phyloP scores from a whole-genome alignment of 1,140 invertebrate genomes.

The Pantala flavescens region DNA sequence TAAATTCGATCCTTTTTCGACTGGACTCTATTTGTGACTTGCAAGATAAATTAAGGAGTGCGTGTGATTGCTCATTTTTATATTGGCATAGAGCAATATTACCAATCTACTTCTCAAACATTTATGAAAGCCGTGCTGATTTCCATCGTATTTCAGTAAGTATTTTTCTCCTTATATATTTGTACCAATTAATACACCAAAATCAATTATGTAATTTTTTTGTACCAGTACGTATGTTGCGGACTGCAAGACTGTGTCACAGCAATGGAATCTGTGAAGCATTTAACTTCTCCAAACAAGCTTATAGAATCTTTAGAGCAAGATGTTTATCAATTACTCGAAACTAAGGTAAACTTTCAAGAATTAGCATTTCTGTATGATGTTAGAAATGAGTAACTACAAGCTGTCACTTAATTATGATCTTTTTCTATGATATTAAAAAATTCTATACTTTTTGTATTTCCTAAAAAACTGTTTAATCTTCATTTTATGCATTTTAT shows the following conservation, averaged over 20 bases:
- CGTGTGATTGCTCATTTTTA: constrained; percentile 65
- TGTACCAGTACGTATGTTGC: constrained; percentile 51
- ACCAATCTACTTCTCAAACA: constrained; percentile 61
- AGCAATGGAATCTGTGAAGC: constrained; percentile 32
- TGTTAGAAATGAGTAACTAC: no score
- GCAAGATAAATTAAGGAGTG: constrained; percentile 43
- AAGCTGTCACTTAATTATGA: no score
- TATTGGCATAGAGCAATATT: constrained; percentile 72
- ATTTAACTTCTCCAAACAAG: constrained; percentile 32
- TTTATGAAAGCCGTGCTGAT: constrained; percentile 52
- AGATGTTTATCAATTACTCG: constrained; percentile 23
- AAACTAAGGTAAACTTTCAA: constrained; percentile 21
- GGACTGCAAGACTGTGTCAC: constrained; percentile 49
- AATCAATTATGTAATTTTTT: constrained; percentile 17
- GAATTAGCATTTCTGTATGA: no score
- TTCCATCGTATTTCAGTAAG: constrained; percentile 47
- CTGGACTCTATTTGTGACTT: constrained; percentile 51
- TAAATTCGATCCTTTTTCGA: constrained; percentile 46
- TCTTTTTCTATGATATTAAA: no score
- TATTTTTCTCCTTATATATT: constrained; percentile 12
- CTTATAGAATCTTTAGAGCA: constrained; percentile 35
- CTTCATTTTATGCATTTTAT: background rate
- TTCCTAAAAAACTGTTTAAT: no score
- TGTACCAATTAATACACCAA: background rate
- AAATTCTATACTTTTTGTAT: no score